Percentiles rank a stretch among this genome's conserved stretches.
Conservation (phyloP, 2,888 invertebrate species). For the Apotomis turbidana region DNA sequence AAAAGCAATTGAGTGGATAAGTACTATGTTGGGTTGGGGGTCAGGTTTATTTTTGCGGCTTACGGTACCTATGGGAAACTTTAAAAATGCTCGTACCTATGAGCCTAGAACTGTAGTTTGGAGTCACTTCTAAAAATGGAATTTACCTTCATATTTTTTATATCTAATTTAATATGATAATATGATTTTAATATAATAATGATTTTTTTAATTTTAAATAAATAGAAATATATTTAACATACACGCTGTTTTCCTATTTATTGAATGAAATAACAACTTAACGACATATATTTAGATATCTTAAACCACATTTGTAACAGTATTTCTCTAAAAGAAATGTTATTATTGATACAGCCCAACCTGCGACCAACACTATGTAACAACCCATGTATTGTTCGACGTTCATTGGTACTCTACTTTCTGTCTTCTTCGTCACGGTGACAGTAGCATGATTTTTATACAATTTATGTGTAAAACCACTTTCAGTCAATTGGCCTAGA, state of each 20-base stretch:
- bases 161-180: no score
- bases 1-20: no score
- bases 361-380: conserved; percentile 61
- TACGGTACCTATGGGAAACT: no score
- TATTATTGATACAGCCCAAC: conserved; percentile 60
- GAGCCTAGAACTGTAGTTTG: no score
- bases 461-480: conserved; percentile 62
- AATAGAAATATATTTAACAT: no score
- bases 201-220: background rate
- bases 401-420: conserved; percentile 55
- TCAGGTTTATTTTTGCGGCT: no score
- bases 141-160: no score
- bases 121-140: no score
- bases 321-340: conserved; percentile 61
- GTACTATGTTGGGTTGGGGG: no score
- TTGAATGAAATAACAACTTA: background rate
- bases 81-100: no score
- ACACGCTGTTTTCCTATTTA: background rate
- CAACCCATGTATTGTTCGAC: conserved; percentile 67
- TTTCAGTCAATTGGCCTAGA: conserved; percentile 58
- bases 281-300: background rate
- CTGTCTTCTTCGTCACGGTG: conserved; percentile 29
- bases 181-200: no score
- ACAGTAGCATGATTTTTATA: conserved; percentile 53
- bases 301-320: conserved; percentile 44